Evolutionary conservation across 2,888 invertebrate species (phyloP).

Genomic region (Clivina fossor): DNA sequence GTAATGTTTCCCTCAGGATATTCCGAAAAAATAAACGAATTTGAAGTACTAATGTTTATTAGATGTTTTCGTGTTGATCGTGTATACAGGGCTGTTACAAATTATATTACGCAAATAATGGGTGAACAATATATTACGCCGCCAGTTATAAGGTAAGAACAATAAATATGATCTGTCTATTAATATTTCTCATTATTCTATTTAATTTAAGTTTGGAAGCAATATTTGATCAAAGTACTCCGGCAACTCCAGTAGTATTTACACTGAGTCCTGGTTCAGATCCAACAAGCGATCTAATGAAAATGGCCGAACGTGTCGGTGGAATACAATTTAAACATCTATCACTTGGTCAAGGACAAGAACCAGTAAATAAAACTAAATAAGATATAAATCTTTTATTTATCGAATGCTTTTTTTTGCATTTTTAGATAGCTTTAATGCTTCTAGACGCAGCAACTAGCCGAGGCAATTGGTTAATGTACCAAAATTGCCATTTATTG

Average conservation of each 20-base stretch:
- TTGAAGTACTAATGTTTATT: slow-evolving; percentile 77
- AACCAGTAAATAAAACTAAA: slow-evolving; percentile 61
- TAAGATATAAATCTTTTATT: too few relatives aligned
- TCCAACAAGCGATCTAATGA: slow-evolving; percentile 84
- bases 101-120: slow-evolving; percentile 80
- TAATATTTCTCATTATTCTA: not conserved
- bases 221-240: slow-evolving; percentile 83
- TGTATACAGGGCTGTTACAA: slow-evolving; percentile 80
- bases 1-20: slow-evolving; percentile 70
- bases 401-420: slow-evolving; percentile 16
- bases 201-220: slow-evolving; percentile 66
- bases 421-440: slow-evolving; percentile 65
- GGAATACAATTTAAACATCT: slow-evolving; percentile 80
- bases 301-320: slow-evolving; percentile 69
- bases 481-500: slow-evolving; percentile 89
- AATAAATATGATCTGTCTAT: not conserved
- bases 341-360: slow-evolving; percentile 93
- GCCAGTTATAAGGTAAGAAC: slow-evolving; percentile 68
- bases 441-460: slow-evolving; percentile 69
- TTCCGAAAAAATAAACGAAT: slow-evolving; percentile 63
- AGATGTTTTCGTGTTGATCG: slow-evolving; percentile 89
- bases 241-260: slow-evolving; percentile 86
- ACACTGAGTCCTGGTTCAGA: slow-evolving; percentile 93
- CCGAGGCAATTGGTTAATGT: slow-evolving; percentile 87
- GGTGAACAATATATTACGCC: slow-evolving; percentile 88